Evolutionary conservation across 1,140 invertebrate species (phyloP), one percentile per base, ranked within the genome.

Genomic region (Diuraphis noxia): DNA sequence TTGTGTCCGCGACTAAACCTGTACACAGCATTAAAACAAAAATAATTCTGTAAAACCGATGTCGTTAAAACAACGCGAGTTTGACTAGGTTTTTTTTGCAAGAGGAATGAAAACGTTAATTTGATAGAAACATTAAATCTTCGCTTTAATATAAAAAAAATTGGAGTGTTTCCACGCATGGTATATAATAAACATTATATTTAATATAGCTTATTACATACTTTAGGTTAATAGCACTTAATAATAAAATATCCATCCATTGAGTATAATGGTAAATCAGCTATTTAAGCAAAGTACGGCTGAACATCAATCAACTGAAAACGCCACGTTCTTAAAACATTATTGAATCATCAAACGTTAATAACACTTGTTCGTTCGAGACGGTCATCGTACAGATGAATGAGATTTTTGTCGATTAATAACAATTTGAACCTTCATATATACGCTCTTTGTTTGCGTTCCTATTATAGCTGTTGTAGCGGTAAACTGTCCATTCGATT

Each of bases 301-400:
- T 2, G 84, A 86, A 86, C 84, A 86, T 86, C 84, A 86, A 86
- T 86, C 43, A 49, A 52, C 85, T 52, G 46, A 40, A 86, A 36
- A 36, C 46, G 34, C 34, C 21, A 36, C 13, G 46, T 52, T 86
- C 34, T 86, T 52, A 36, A 86, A 86, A 86, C 46, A 38, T 86
- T 52, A 86, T 86, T 52, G 85, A 52, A 86, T 86, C 43, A 25
- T 86, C 34, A 86, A 86, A 86, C 85, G 34, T 36, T 49, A 46
- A 41, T 41, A 84, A 43, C n/a, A 34, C 17, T 52, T 7, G 17
- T 52, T 25, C 46, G 23, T 86, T 9, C n/a, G 41, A 85, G n/a
- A 85, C 19, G 41, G 8, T 36, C 41, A 30, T 41, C n/a, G 13
- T 34, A 85, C 30, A 34, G 30, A 43, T 81, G 36, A 38, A 81